Percentiles rank a stretch among this genome's conserved stretches.
Evolutionary conservation across 2,113 vertebrate genomes (phyloP).

Genomic region (Microcebus griseorufus): DNA sequence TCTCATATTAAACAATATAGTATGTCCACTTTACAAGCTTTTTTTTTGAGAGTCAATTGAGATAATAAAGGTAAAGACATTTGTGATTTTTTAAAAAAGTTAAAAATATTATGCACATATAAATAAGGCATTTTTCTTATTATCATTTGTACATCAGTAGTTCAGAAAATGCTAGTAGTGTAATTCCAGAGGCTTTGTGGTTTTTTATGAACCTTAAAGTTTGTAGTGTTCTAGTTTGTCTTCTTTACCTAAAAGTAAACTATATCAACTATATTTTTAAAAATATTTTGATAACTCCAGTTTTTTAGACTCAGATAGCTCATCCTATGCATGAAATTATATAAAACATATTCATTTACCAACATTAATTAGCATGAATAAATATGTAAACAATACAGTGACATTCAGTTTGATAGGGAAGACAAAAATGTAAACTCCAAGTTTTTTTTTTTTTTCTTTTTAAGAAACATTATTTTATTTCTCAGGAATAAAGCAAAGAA

Average conservation of each 20-base stretch:
- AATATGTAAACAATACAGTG: background rate
- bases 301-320: background rate
- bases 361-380: background rate
- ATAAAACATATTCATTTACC: background rate
- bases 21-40: background rate
- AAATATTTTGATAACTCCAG: background rate
- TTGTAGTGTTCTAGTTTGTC: background rate
- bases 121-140: background rate
- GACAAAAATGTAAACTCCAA: background rate
- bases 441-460: background rate
- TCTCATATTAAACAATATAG: background rate
- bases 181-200: background rate
- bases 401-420: background rate
- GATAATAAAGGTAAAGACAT: background rate
- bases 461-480: background rate
- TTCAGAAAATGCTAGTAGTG: background rate
- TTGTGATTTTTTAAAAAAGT: background rate
- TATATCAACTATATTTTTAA: background rate
- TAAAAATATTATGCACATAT: background rate
- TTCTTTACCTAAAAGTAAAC: background rate
- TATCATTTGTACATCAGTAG: background rate
- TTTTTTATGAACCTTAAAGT: background rate
- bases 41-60: background rate
- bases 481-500: background rate
- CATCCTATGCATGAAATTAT: background rate